Evolutionary conservation across 2,888 invertebrate species (phyloP), one percentile per base, ranked within the genome.

Genomic region (Omphaloscelis lunosa): DNA sequence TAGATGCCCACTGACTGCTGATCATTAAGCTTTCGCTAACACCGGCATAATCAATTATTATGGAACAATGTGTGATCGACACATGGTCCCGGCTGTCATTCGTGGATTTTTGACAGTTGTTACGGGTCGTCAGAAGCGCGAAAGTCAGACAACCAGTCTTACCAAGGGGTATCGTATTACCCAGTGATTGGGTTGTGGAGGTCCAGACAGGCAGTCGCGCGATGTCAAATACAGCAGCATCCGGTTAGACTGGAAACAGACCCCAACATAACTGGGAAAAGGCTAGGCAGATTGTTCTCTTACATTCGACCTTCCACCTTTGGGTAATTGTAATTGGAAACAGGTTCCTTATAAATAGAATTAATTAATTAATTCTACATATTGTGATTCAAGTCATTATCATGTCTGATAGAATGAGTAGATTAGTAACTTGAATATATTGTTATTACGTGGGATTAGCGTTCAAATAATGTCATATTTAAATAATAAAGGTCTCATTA

Each of bases 261-360:
- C 34, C 34, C 34, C 34, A 34, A 34, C 34, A 34, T 34, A 34
- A 4, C 4, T 34, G 34, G 23, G 53, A 51, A 51, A 51, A 20
- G 2, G 45, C 15, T n/a, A 9, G 11, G 23, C 53, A n/a, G 3
- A 53, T 15, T 58, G 61, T 51, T 61, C 11, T 62, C 53, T 62
- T 69, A 27, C 23, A 58, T 29, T 76, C 12, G 77, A 77, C 29
- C 76, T 75, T 39, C 48, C n/a, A 39, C 23, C 20, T 77, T 80
- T 12, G 12, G 0, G 8, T 51, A 34, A 34, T 56, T 56, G 5
- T 75, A 56, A 39, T 48, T n/a, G 15, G 20, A 9, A 58, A 77
- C 79, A 56, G 66, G 75, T 80, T 80, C 5, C 17, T 51, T 51
- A 34, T 39, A n/a, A 39, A 48, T 56, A 66, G 0, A 71, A 45